These are phyloP conservation scores for Stegana nigrithorax DNA, from an alignment of 2,888 invertebrate genomes.

Conservation along the genomic window DNA sequence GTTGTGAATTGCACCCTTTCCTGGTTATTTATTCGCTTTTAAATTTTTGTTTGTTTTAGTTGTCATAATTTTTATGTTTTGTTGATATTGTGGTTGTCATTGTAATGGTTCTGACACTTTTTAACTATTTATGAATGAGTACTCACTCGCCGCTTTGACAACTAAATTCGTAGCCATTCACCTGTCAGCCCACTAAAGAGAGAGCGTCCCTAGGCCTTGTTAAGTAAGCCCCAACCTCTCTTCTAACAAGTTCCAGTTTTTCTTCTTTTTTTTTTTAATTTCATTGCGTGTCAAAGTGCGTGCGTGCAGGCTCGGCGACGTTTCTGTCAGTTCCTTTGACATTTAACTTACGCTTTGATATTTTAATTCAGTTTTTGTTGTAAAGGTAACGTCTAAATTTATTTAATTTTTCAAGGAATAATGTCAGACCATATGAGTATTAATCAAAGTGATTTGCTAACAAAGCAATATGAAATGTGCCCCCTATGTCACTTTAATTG, in stretches of 20 bases:
- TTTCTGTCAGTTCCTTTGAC: slow-evolving; percentile 43
- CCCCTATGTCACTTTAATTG: no score
- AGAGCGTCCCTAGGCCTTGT: neutral
- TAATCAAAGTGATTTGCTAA: no score
- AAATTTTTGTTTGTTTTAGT: slow-evolving; percentile 19
- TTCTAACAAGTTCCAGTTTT: neutral
- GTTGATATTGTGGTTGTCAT: slow-evolving; percentile 23
- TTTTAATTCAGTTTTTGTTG: slow-evolving; percentile 41
- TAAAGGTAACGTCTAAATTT: no score
- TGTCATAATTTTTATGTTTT: slow-evolving; percentile 26
- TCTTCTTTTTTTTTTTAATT: slow-evolving; percentile 4
- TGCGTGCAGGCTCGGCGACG: slow-evolving; percentile 51
- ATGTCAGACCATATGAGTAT: no score
- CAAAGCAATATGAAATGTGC: no score
- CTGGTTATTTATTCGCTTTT: slow-evolving; percentile 37
- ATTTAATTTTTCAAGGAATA: no score
- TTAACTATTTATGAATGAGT: slow-evolving; percentile 59
- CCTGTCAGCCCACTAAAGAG: slow-evolving; percentile 42
- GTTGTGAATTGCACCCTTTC: slow-evolving; percentile 48
- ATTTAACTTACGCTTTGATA: slow-evolving; percentile 56
- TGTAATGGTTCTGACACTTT: slow-evolving; percentile 50
- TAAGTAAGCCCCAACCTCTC: neutral
- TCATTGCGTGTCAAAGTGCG: slow-evolving; percentile 53
- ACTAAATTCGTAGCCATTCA: slow-evolving; percentile 66
- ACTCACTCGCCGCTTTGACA: slow-evolving; percentile 56